phyloP scores from a whole-genome alignment of 2,797 vertebrate genomes.

The Echiichthys vipera region DNA sequence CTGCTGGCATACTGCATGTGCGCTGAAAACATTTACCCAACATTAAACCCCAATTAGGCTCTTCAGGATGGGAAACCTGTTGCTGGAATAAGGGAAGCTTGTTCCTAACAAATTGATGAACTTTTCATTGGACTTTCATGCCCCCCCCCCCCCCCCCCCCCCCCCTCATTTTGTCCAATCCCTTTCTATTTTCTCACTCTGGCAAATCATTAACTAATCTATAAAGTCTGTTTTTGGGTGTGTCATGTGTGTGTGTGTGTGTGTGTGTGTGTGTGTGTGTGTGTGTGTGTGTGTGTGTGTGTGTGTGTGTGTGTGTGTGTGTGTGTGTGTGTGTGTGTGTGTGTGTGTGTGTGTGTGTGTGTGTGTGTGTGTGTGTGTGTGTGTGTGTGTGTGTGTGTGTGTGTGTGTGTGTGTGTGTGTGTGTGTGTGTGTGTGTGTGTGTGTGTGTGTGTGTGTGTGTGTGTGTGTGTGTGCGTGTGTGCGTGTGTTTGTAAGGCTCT shows the following conservation, averaged over 20 bases:
- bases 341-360: conserved; percentile 28
- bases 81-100: conserved; percentile 53
- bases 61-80: conserved; percentile 70
- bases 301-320: conserved; percentile 27
- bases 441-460: conserved; percentile 27
- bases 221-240: conserved; percentile 39
- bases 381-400: conserved; percentile 22
- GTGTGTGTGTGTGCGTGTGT: conserved; percentile 38
- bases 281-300: conserved; percentile 34
- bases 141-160: too few species aligned
- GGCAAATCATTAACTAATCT: conserved; percentile 42
- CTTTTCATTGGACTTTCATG: conserved; percentile 13
- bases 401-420: too few species aligned
- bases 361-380: too few species aligned
- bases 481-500: conserved; percentile 21
- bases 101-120: conserved; percentile 21
- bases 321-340: conserved; percentile 35
- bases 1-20: conserved; percentile 78
- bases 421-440: conserved; percentile 34
- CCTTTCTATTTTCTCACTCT: neutral
- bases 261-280: conserved; percentile 13
- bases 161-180: neutral
- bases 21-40: conserved; percentile 82
- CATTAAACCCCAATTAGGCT: conserved; percentile 80
- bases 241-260: conserved; percentile 35